These are phyloP conservation scores for Fratercula arctica DNA, from an alignment of 2,797 vertebrate species.

Conservation along the genomic window DNA sequence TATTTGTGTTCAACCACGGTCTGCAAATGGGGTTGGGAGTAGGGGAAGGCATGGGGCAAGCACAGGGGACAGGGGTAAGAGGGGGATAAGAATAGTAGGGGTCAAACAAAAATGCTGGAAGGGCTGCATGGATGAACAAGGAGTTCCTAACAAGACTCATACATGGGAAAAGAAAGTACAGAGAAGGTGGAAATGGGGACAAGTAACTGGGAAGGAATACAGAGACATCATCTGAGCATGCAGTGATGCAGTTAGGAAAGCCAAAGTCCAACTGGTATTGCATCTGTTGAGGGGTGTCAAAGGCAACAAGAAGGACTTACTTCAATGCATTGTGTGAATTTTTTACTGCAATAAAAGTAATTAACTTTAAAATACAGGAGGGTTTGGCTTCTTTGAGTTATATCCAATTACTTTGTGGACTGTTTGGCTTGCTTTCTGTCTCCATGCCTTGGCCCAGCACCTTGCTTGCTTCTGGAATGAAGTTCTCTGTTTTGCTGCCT, in stretches of 20 bases:
- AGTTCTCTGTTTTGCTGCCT: not conserved
- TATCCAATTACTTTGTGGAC: not conserved
- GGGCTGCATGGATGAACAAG: not conserved
- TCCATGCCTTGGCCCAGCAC: not conserved
- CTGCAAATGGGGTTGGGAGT: not conserved
- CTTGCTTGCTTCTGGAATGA: not conserved
- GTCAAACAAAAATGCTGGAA: not conserved
- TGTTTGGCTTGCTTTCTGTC: not conserved
- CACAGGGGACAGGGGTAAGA: not conserved
- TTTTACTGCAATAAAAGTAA: not conserved
- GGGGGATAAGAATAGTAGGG: not conserved
- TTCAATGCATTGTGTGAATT: not conserved
- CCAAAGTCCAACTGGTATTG: not conserved
- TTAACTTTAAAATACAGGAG: not conserved
- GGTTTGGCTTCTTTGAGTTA: not conserved
- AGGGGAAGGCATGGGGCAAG: not conserved
- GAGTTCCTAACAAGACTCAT: not conserved
- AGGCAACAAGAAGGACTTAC: not conserved
- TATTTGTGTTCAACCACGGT: not conserved
- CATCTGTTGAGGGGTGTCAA: not conserved
- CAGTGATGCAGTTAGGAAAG: not conserved
- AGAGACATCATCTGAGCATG: fast-evolving
- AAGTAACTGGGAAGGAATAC: not conserved
- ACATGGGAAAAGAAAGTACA: not conserved
- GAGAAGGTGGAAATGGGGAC: not conserved